Evolutionary conservation across 2,113 vertebrate genomes (phyloP), one percentile per base, ranked within the genome.

Genomic region (Climacteris rufus): DNA sequence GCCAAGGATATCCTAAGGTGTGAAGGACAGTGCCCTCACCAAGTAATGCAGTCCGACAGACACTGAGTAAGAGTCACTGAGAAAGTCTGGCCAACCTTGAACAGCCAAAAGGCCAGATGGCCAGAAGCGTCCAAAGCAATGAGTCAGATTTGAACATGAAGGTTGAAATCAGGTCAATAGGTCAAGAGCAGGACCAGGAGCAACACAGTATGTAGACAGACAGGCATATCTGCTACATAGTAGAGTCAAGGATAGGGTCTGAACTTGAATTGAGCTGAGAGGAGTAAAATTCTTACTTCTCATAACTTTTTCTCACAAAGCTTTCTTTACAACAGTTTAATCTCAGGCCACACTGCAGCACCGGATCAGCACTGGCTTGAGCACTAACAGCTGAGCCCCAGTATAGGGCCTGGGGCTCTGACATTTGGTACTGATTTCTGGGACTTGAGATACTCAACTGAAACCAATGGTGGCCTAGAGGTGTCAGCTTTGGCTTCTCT

Each of bases 291-390:
- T 20, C 11, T 61, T 63, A 35, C 13, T 83, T 56, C n/a, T 66
- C 11, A 69, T 9, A 64, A 8, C 3, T 30, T 60, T 61, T 83
- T 87, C 28, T 25, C 21, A 27, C 37, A 66, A 44, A 57, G 9
- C 23, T 64, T 71, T 71, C 33, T 56, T 72, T 18, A 45, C 13
- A 0, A 0, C 39, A 35, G 16, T 40, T 27, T 69, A 21, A 68
- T 81, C 19, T 16, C 44, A 89, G 25, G 37, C 35, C 37, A 40
- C 42, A n/a, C 15, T 45, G 35, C 31, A 88, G 18, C 53, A 50
- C 3, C 0, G 0, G 16, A 25, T 54, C 35, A 68, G 35, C 40
- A 15, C 5, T 2, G 2, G 11, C 15, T 63, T 44, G 17, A 80
- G 27, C 35, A 47, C 15, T 20, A 65, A 61, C 45, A 57, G 45